A percentile compares a stretch with the other conserved stretches of the same genome.
Conservation (phyloP, 2,888 invertebrate species). For the Hirudinaria manillensis region DNA sequence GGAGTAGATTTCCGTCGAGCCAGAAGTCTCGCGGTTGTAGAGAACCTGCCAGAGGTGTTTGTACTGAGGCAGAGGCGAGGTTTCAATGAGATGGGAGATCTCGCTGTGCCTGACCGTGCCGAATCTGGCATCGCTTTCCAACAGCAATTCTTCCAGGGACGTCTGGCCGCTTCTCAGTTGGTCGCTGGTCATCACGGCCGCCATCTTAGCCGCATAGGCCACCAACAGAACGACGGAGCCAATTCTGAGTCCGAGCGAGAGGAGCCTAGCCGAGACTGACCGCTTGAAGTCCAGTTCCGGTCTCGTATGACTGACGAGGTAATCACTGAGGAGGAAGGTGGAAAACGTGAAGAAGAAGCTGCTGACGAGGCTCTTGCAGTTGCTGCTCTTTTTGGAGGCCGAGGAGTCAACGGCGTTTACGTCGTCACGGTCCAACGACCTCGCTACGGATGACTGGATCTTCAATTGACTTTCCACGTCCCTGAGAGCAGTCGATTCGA, state of each 20-base stretch:
- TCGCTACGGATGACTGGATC: neutral
- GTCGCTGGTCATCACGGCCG: slow-evolving; percentile 32
- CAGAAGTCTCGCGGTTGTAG: slow-evolving; percentile 22
- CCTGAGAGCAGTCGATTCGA: neutral
- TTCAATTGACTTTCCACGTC: neutral
- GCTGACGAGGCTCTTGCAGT: neutral
- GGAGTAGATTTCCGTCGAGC: slow-evolving; percentile 27
- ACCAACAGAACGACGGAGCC: slow-evolving; percentile 44
- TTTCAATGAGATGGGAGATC: slow-evolving; percentile 50
- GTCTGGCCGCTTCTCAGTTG: slow-evolving; percentile 45
- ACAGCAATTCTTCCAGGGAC: slow-evolving; percentile 44
- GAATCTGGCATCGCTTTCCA: slow-evolving; percentile 49
- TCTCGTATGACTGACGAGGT: neutral
- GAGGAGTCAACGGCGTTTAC: neutral
- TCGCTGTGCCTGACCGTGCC: slow-evolving; percentile 51
- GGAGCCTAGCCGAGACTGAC: slow-evolving; percentile 34
- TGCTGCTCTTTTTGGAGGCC: neutral
- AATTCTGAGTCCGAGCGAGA: slow-evolving; percentile 53
- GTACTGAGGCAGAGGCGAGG: slow-evolving; percentile 45
- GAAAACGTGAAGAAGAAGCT: slow-evolving; percentile 15
- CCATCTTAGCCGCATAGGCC: slow-evolving; percentile 35
- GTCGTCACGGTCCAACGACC: neutral
- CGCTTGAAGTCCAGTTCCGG: neutral
- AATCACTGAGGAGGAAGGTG: slow-evolving; percentile 7
- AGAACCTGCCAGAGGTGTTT: slow-evolving; percentile 31